These are phyloP conservation scores for Nycticorax nycticorax DNA, from an alignment of 2,113 vertebrate genomes.

Conservation along the genomic window DNA sequence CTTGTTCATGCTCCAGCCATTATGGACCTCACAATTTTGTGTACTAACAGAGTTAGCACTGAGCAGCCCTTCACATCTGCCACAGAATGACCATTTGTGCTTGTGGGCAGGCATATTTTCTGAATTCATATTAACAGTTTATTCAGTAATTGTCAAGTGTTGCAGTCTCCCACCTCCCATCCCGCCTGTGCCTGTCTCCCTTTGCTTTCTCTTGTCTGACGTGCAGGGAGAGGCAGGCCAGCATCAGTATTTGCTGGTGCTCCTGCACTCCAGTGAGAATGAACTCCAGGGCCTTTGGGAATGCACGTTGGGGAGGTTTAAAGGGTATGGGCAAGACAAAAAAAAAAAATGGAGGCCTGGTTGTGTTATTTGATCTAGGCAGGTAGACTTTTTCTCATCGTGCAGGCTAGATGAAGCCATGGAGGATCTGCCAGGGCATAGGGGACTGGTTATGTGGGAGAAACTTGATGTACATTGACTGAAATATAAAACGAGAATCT, in stretches of 20 bases:
- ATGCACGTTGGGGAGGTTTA: neutral
- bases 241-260: neutral
- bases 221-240: neutral
- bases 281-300: neutral
- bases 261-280: neutral
- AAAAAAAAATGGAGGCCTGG: neutral
- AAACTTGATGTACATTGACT: neutral
- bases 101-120: neutral
- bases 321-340: neutral
- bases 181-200: neutral
- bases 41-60: neutral
- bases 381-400: rapidly evolving
- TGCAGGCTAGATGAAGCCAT: neutral
- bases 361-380: neutral
- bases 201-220: neutral
- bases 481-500: neutral
- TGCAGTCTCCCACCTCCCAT: neutral
- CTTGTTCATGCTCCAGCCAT: neutral
- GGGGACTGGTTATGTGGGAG: neutral
- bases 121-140: neutral
- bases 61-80: neutral
- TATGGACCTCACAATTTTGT: neutral
- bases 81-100: neutral
- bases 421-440: neutral
- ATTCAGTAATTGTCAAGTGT: neutral